Evolutionary conservation across 2,113 vertebrate genomes (phyloP).

Genomic region (Ophiodon elongatus): DNA sequence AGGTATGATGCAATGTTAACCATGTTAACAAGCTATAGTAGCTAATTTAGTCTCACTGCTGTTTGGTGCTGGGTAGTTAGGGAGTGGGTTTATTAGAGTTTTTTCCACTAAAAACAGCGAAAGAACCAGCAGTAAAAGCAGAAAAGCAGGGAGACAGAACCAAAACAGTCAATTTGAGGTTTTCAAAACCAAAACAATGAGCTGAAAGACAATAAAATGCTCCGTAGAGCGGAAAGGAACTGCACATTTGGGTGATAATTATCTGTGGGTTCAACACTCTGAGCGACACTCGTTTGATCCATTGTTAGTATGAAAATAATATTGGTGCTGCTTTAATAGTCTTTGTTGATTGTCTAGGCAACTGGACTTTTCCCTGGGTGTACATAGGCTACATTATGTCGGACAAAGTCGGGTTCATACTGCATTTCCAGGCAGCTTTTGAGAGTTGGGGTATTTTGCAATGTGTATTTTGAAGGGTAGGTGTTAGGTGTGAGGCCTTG

Average conservation of each 20-base stretch:
- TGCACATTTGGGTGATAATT: neutral
- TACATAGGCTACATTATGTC: neutral
- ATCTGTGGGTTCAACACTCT: neutral
- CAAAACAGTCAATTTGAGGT: neutral
- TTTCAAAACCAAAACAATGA: neutral
- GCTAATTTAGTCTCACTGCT: neutral
- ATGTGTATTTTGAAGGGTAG: constrained; percentile 20
- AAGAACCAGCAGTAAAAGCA: neutral
- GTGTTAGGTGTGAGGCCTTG: constrained; percentile 30
- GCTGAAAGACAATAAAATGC: neutral
- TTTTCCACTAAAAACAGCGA: neutral
- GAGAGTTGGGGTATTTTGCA: neutral
- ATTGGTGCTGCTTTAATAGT: neutral
- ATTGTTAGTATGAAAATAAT: neutral
- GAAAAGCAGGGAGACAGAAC: neutral
- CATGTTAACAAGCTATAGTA: neutral
- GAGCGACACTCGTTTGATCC: neutral
- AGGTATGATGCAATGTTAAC: neutral
- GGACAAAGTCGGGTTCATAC: neutral
- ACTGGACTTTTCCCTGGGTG: neutral
- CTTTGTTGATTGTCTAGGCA: neutral
- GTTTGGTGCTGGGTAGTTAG: neutral
- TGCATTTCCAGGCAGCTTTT: constrained; percentile 2
- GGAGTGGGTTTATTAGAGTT: neutral
- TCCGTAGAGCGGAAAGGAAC: neutral